Evolutionary conservation across 2,113 vertebrate genomes (phyloP).

Genomic region (Prochilodus magdalenae): DNA sequence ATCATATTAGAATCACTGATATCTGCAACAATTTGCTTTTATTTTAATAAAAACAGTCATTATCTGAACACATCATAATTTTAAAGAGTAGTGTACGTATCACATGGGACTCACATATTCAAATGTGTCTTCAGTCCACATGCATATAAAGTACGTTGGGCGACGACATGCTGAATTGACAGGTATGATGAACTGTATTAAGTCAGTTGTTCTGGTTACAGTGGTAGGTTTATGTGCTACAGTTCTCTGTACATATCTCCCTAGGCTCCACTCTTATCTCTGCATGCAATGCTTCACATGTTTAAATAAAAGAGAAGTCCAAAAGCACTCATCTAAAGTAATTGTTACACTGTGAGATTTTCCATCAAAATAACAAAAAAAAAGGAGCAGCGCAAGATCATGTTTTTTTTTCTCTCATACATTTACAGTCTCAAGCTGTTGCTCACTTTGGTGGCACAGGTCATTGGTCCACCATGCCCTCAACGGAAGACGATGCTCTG

Average conservation of each 20-base stretch:
- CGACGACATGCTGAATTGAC: too few relatives aligned
- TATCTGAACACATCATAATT: too few relatives aligned
- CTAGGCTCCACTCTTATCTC: background rate
- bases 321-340: constrained; percentile 16
- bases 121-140: too few relatives aligned
- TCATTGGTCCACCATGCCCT: constrained; percentile 48
- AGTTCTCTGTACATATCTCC: background rate
- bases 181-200: too few relatives aligned
- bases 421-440: constrained; percentile 48
- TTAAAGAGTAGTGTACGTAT: too few relatives aligned
- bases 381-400: constrained; percentile 20
- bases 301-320: background rate
- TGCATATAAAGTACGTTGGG: too few relatives aligned
- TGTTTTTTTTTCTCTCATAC: constrained; percentile 7
- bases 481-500: constrained; percentile 31
- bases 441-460: constrained; percentile 50
- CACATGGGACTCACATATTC: too few relatives aligned
- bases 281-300: background rate
- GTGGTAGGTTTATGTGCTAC: too few relatives aligned
- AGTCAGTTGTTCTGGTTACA: too few relatives aligned
- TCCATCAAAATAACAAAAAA: constrained; percentile 8
- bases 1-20: too few relatives aligned
- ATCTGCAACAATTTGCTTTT: too few relatives aligned
- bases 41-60: too few relatives aligned
- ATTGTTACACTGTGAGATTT: constrained; percentile 42